phyloP scores from a whole-genome alignment of 2,797 vertebrate species.

The Cossypha niveicapilla region DNA sequence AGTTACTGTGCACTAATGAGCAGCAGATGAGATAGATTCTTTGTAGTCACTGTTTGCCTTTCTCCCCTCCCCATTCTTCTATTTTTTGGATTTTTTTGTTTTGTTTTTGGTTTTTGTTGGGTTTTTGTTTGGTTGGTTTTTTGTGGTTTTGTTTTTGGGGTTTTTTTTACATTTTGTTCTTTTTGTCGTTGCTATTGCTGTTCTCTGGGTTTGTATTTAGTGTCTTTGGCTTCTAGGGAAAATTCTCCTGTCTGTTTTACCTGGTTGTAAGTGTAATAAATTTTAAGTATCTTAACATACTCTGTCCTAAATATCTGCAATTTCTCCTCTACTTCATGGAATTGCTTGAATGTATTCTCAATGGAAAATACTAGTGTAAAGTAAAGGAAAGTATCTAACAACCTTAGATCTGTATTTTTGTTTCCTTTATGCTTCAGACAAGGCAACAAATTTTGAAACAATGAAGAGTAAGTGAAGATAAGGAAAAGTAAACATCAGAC shows the following conservation, averaged over 20 bases:
- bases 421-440: neutral
- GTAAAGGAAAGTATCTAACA: neutral
- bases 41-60: neutral
- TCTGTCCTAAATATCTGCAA: neutral
- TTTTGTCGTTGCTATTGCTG: neutral
- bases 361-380: neutral
- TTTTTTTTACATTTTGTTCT: neutral
- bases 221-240: neutral
- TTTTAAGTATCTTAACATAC: neutral
- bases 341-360: neutral
- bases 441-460: neutral
- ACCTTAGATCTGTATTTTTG: neutral
- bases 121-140: too few species aligned
- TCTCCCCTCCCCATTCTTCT: neutral
- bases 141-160: fast-evolving
- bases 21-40: neutral
- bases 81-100: too few species aligned
- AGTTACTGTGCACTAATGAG: neutral
- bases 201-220: neutral
- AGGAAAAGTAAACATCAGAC: neutral
- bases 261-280: neutral
- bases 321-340: neutral
- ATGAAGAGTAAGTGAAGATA: neutral
- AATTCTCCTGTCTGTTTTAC: neutral
- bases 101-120: too few species aligned